Conservation (phyloP, 2,888 invertebrate species). For the Acrobeloides nanus region DNA sequence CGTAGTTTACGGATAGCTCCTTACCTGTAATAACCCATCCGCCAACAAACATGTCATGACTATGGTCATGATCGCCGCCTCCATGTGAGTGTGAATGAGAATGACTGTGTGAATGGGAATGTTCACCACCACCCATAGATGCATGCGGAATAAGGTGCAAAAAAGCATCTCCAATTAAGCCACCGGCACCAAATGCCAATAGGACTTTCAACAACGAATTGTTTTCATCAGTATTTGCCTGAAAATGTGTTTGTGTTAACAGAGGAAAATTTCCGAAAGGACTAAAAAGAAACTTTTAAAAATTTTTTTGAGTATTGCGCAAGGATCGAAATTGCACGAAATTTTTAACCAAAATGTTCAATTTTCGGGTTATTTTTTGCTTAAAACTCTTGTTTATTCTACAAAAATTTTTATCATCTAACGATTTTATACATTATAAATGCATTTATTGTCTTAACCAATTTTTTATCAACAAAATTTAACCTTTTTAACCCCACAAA, state of each 20-base stretch:
- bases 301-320: not conserved
- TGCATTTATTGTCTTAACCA: too few species aligned
- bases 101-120: conserved; percentile 62
- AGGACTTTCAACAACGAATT: conserved; percentile 56
- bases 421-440: too few species aligned
- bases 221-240: conserved; percentile 44
- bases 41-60: conserved; percentile 80
- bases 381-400: too few species aligned
- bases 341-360: too few species aligned
- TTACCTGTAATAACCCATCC: conserved; percentile 89
- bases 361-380: too few species aligned
- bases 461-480: too few species aligned
- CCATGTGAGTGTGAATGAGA: conserved; percentile 30
- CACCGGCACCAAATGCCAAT: conserved; percentile 86
- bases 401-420: too few species aligned
- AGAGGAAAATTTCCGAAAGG: not conserved
- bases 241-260: conserved; percentile 10
- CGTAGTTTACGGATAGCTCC: too few species aligned
- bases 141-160: conserved; percentile 97
- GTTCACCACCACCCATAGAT: conserved; percentile 64
- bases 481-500: too few species aligned
- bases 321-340: too few species aligned
- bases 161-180: conserved; percentile 90
- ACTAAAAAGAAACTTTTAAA: not conserved
- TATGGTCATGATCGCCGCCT: conserved; percentile 36